Conservation (phyloP, 2,113 vertebrate genomes). For the Osmerus eperlanus region DNA sequence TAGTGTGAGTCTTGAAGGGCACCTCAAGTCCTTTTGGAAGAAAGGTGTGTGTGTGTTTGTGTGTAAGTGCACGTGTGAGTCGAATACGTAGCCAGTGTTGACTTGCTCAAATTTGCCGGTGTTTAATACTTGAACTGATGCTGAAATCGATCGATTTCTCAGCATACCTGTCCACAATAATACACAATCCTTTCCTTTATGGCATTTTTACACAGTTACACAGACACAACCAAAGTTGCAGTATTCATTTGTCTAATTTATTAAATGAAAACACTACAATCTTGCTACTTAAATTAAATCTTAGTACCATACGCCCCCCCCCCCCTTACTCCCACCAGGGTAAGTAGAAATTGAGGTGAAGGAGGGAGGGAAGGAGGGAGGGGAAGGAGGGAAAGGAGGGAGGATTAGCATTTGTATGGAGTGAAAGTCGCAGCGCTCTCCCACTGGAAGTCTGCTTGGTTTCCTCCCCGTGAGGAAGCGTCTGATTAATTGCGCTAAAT, state of each 20-base stretch:
- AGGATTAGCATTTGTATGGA: conserved; percentile 47
- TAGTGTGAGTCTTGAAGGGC: no score
- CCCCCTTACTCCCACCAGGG: background rate
- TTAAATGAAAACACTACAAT: conserved; percentile 42
- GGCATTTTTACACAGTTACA: no score
- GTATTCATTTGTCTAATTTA: background rate
- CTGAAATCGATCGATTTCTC: no score
- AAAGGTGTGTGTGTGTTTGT: no score
- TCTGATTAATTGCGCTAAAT: conserved; percentile 73
- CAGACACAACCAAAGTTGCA: no score
- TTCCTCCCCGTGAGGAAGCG: conserved; percentile 59
- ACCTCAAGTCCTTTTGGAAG: no score
- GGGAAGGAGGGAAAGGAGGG: conserved; percentile 6
- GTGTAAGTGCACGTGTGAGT: no score
- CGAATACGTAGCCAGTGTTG: no score
- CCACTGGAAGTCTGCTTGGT: conserved; percentile 53
- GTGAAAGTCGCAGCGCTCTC: conserved; percentile 54
- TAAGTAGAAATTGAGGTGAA: background rate
- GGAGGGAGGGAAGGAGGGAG: conserved; percentile 34
- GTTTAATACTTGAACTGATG: no score
- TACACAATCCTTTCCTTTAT: no score
- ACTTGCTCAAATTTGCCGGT: no score
- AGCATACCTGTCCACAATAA: no score
- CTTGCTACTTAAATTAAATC: conserved; percentile 32
- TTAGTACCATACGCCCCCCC: conserved; percentile 13